Evolutionary conservation across 2,113 vertebrate genomes (phyloP).

Genomic region (Scomber scombrus): DNA sequence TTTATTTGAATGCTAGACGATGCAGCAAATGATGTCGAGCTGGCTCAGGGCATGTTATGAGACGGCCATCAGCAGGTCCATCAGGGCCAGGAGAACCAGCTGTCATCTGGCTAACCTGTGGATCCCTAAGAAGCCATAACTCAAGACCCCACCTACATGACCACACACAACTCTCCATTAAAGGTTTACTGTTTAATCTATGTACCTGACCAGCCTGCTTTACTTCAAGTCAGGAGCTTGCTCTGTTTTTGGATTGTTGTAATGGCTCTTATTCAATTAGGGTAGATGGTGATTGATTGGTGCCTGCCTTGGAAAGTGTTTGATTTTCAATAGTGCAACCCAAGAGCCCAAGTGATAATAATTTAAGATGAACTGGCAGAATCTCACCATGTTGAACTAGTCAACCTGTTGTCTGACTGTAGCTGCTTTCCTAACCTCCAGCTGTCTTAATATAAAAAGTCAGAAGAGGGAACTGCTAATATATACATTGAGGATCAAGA

Average conservation of each 20-base stretch:
- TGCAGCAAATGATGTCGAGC: conserved; percentile 46
- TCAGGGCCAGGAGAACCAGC: conserved; percentile 28
- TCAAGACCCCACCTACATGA: conserved; percentile 47
- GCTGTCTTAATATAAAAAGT: conserved; percentile 19
- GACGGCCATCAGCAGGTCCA: conserved; percentile 27
- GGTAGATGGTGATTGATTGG: conserved; percentile 60
- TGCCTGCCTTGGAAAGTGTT: conserved; percentile 41
- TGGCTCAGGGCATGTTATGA: conserved; percentile 41
- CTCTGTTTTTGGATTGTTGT: conserved; percentile 50
- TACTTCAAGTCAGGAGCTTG: conserved; percentile 46
- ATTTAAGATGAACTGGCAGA: conserved; percentile 24
- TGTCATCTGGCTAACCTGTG: conserved; percentile 68
- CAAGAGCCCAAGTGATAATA: conserved; percentile 1
- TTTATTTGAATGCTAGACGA: conserved; percentile 29
- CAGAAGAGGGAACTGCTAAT: conserved; percentile 35
- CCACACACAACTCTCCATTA: conserved; percentile 63
- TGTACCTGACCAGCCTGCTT: conserved; percentile 55
- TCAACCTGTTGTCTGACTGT: conserved; percentile 16
- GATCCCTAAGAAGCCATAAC: conserved; percentile 61
- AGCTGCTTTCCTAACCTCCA: conserved; percentile 37
- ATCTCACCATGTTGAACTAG: background rate
- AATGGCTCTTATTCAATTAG: conserved; percentile 62
- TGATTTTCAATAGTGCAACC: conserved; percentile 59
- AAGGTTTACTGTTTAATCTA: conserved; percentile 79
- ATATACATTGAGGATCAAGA: conserved; percentile 47